These are phyloP conservation scores for Pachliopta kotzebuea DNA, from an alignment of 2,888 invertebrate species.

Conservation along the genomic window DNA sequence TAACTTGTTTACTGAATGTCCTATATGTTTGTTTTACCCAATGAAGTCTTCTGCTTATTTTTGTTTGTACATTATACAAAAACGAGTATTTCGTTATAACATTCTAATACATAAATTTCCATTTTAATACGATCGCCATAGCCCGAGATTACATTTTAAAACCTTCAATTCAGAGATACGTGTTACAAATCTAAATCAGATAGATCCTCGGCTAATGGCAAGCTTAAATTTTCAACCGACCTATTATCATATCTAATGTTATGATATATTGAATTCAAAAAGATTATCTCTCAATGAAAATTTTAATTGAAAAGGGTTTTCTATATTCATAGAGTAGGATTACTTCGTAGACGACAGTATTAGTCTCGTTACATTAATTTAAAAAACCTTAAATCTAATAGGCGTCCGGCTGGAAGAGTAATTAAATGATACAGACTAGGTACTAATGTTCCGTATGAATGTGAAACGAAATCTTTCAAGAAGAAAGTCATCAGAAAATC, in stretches of 20 bases:
- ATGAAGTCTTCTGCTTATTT: too few relatives aligned
- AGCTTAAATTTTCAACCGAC: constrained; percentile 10
- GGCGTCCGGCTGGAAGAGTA: too few relatives aligned
- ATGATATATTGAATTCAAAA: constrained; percentile 1
- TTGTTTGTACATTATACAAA: too few relatives aligned
- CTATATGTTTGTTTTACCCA: too few relatives aligned
- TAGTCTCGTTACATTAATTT: too few relatives aligned
- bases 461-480: too few relatives aligned
- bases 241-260: neutral
- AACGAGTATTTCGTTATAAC: neutral
- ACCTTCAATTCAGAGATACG: constrained; percentile 15
- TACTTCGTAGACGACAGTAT: neutral
- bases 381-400: too few relatives aligned
- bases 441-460: too few relatives aligned
- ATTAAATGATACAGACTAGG: too few relatives aligned
- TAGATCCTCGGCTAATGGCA: neutral
- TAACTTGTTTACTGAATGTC: too few relatives aligned
- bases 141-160: constrained; percentile 13
- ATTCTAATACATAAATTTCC: neutral
- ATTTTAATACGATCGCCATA: neutral
- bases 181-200: constrained; percentile 1
- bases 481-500: neutral
- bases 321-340: neutral
- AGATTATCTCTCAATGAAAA: neutral
- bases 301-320: neutral